Percentiles rank a stretch among this genome's conserved stretches.
Evolutionary conservation across 1,140 invertebrate species (phyloP).

Genomic region (Diachasma alloeum): DNA sequence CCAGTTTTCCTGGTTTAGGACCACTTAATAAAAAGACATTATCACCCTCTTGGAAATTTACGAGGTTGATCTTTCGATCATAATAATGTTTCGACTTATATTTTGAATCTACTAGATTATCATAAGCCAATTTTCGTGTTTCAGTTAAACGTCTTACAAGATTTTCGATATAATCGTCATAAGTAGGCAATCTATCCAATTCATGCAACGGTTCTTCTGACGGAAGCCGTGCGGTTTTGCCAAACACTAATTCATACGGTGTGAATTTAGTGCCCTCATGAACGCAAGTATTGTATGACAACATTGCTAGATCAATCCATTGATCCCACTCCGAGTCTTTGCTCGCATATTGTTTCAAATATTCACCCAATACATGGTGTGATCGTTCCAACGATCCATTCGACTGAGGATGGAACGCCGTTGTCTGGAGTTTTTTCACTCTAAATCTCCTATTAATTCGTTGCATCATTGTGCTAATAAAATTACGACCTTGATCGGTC

Average conservation of each 20-base stretch:
- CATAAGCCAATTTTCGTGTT: neutral
- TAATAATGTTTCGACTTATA: slow-evolving; percentile 14
- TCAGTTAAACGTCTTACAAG: neutral
- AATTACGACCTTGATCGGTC: too few species aligned
- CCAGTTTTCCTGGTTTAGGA: neutral
- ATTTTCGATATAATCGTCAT: neutral
- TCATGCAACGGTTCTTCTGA: neutral
- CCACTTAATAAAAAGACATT: neutral
- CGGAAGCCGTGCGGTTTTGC: neutral
- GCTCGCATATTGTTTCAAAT: slow-evolving; percentile 39
- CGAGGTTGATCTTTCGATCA: neutral
- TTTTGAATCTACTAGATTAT: slow-evolving; percentile 15
- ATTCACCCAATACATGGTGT: slow-evolving; percentile 37
- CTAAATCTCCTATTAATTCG: slow-evolving; percentile 36
- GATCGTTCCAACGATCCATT: slow-evolving; percentile 42
- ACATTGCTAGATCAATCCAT: slow-evolving; percentile 19
- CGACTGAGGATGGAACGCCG: slow-evolving; percentile 17
- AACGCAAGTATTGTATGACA: slow-evolving; percentile 16
- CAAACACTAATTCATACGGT: slow-evolving; percentile 19
- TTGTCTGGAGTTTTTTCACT: slow-evolving; percentile 11
- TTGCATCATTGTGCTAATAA: slow-evolving; percentile 33
- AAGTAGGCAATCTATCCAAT: neutral
- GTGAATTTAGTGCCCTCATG: slow-evolving; percentile 46
- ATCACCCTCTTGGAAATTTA: neutral
- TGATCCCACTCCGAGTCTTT: slow-evolving; percentile 50